Evolutionary conservation across 1,140 invertebrate species (phyloP).

Genomic region (Caenorhabditis inopinata): DNA sequence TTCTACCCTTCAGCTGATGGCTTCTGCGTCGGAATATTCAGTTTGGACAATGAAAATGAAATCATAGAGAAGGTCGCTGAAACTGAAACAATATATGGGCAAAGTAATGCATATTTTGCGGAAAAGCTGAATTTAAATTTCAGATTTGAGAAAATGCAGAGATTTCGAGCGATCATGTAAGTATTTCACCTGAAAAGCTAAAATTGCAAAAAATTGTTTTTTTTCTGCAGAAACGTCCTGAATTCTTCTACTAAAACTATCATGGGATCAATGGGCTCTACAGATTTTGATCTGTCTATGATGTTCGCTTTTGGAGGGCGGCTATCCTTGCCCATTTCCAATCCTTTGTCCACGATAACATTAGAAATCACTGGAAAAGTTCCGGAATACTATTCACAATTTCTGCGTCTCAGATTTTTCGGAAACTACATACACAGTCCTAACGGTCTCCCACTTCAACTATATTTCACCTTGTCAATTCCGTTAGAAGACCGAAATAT

Average conservation of each 20-base stretch:
- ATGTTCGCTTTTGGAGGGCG: slow-evolving; percentile 19
- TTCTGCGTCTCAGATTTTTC: neutral
- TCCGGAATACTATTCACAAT: neutral
- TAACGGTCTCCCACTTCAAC: neutral
- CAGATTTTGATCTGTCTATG: slow-evolving; percentile 5
- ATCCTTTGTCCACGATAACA: neutral
- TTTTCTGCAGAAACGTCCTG: neutral
- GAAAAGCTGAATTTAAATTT: neutral
- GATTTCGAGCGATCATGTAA: neutral
- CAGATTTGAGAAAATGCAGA: slow-evolving; percentile 7
- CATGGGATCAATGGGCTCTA: neutral
- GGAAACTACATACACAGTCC: slow-evolving; percentile 8
- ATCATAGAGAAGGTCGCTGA: neutral
- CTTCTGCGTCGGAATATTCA: neutral
- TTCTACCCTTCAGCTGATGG: slow-evolving; percentile 11
- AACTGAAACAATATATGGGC: neutral
- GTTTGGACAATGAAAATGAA: slow-evolving; percentile 16
- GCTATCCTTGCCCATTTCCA: neutral
- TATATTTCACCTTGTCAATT: neutral
- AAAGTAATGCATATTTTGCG: neutral
- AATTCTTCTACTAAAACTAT: neutral
- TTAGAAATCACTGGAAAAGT: neutral
- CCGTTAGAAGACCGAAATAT: neutral
- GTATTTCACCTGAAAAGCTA: neutral
- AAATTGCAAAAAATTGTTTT: neutral